Conservation (phyloP, 2,888 invertebrate genomes). For the Agonopterix alstromeriana region DNA sequence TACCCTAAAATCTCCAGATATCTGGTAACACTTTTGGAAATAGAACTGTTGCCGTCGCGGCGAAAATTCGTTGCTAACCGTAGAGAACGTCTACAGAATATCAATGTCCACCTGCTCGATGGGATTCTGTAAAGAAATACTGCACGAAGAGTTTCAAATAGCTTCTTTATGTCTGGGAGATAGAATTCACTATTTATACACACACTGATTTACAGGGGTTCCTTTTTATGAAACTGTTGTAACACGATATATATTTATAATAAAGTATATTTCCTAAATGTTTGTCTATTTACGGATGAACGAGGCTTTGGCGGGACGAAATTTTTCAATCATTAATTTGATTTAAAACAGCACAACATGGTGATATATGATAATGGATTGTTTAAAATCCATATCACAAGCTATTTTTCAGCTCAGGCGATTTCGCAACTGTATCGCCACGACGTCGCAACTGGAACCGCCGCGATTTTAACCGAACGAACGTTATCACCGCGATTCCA, state of each 20-base stretch:
- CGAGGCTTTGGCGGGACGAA: too few species aligned
- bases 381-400: too few species aligned
- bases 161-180: constrained; percentile 22
- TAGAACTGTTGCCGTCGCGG: constrained; percentile 22
- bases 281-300: background rate
- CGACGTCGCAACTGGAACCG: too few species aligned
- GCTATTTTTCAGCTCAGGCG: too few species aligned
- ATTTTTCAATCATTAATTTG: too few species aligned
- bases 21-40: too few species aligned
- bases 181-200: constrained; percentile 17
- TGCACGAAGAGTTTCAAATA: constrained; percentile 25
- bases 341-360: too few species aligned
- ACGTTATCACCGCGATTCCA: too few species aligned
- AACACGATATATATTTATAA: background rate
- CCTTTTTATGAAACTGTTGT: background rate
- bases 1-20: too few species aligned
- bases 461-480: too few species aligned
- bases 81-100: constrained; percentile 33
- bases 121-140: constrained; percentile 27
- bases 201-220: constrained; percentile 10
- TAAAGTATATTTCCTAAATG: background rate
- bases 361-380: too few species aligned
- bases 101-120: constrained; percentile 25
- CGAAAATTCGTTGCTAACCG: constrained; percentile 29
- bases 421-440: too few species aligned